Conservation (phyloP, 2,113 vertebrate genomes). For the human region GRCh38 chr3:168075001-168075500, state of each 20-base stretch:
- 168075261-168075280: not conserved
- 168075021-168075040: not conserved
- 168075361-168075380: no score
- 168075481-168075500: no score
- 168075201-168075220: not conserved
- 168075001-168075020: not conserved
- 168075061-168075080: not conserved
- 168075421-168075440: no score
- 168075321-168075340: no score
- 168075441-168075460: no score
- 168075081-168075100: not conserved
- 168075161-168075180: not conserved
- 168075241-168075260: constrained; percentile 8
- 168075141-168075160: constrained; percentile 13
- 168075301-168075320: no score
- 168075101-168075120: constrained; percentile 19
- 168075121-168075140: not conserved
- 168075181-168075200: not conserved
- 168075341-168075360: no score
- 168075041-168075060: not conserved
- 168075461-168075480: no score
- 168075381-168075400: no score
- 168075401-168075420: no score
- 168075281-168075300: not conserved
- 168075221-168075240: not conserved